Evolutionary conservation across 1,140 invertebrate genomes (phyloP).

Genomic region (Apis florea): DNA sequence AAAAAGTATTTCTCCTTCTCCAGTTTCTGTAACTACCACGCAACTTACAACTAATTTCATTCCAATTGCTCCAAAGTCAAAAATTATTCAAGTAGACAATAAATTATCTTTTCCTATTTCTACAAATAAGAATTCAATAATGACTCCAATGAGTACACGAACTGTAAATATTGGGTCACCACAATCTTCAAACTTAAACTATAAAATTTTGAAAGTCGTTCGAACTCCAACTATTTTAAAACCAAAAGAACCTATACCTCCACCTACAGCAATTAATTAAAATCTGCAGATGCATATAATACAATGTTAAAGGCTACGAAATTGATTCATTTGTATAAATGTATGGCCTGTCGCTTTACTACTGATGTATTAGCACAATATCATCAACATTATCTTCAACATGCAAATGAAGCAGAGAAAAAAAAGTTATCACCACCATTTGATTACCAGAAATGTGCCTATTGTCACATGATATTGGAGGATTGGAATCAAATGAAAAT

Average conservation of each 20-base stretch:
- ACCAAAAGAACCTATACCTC: slow-evolving; percentile 45
- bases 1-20: slow-evolving; percentile 42
- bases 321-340: slow-evolving; percentile 81
- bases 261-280: slow-evolving; percentile 56
- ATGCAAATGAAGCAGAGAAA: slow-evolving; percentile 57
- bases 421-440: slow-evolving; percentile 14
- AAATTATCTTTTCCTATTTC: slow-evolving; percentile 36
- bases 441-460: slow-evolving; percentile 77
- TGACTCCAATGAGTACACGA: slow-evolving; percentile 1
- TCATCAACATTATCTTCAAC: slow-evolving; percentile 75
- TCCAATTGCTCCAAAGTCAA: slow-evolving; percentile 44
- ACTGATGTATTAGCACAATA: slow-evolving; percentile 75
- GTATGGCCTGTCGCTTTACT: slow-evolving; percentile 82
- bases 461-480: slow-evolving; percentile 71
- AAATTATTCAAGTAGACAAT: slow-evolving; percentile 33
- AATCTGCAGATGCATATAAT: slow-evolving; percentile 65
- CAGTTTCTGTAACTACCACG: slow-evolving; percentile 12
- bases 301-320: slow-evolving; percentile 72
- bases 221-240: slow-evolving; percentile 37
- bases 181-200: slow-evolving; percentile 50
- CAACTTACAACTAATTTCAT: slow-evolving; percentile 21
- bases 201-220: slow-evolving; percentile 64
- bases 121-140: not conserved
- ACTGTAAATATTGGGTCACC: slow-evolving; percentile 10
- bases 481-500: slow-evolving; percentile 61